Percentiles rank a stretch among this genome's conserved stretches.
These are phyloP conservation scores for Brachionichthys hirsutus DNA, from an alignment of 2,113 vertebrate species.

Conservation along the genomic window DNA sequence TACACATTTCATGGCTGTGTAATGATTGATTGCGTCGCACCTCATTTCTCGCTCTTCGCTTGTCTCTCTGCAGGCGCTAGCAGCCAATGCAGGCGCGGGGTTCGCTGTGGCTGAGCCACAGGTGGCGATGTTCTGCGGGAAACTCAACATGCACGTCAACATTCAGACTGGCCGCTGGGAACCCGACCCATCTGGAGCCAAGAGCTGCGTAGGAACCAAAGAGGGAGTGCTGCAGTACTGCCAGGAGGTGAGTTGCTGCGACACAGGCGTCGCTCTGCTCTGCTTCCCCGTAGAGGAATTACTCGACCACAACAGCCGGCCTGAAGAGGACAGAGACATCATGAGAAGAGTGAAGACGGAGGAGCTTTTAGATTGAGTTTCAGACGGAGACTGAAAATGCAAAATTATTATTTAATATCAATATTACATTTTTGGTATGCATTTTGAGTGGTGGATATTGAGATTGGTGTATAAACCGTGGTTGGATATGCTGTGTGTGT, in stretches of 20 bases:
- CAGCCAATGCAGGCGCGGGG: constrained; percentile 90
- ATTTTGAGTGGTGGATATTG: too few relatives aligned
- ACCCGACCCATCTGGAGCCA: constrained; percentile 86
- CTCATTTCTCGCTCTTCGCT: not conserved
- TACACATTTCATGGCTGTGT: not conserved
- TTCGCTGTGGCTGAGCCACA: constrained; percentile 95
- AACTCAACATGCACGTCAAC: constrained; percentile 97
- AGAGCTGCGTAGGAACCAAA: constrained; percentile 89
- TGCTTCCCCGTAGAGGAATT: too few relatives aligned
- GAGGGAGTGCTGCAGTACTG: constrained; percentile 95
- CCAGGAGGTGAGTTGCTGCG: constrained; percentile 86
- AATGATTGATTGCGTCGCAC: constrained; percentile 58
- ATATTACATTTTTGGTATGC: too few relatives aligned
- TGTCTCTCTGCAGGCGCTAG: constrained; percentile 81
- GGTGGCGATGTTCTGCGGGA: constrained; percentile 96
- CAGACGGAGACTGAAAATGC: too few relatives aligned
- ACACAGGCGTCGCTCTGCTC: not conserved
- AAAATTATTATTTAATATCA: too few relatives aligned
- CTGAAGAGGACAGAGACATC: too few relatives aligned
- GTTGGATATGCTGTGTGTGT: too few relatives aligned
- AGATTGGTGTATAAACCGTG: too few relatives aligned
- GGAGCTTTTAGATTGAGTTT: too few relatives aligned
- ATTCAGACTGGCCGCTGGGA: constrained; percentile 98
- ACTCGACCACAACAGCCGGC: too few relatives aligned
- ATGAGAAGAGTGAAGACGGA: too few relatives aligned